Base-by-base conservation (phyloP, 2,888 invertebrate genomes). In the Tenthredo distinguenda region DNA sequence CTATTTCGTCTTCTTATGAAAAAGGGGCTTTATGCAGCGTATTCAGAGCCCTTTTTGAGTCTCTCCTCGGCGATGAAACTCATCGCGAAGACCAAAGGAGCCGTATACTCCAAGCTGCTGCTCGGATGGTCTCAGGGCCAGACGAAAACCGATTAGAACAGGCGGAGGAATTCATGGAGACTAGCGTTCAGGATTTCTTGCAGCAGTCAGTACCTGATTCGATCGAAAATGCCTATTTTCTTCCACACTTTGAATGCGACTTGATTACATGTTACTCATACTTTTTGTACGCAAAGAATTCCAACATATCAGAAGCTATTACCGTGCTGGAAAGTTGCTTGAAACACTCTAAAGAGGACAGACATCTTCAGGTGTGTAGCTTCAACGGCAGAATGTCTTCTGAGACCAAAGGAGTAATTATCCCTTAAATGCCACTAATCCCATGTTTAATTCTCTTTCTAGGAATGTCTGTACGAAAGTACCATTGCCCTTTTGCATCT, bases 251-350 rank as follows among this genome's bases (percentile, higher is more conserved):
- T 72, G 88, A 93, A 34, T 94, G 94, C 18, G 95, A 95, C 87
- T 94, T 94, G 92, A 92, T 95, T 12, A 93, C 94, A 74, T 95
- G 95, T 87, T 93, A 95, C 86, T 94, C 94, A 15, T 95, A 95
- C 94, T 93, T 95, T 86, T 87, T 95, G 12, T 95, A 94, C 86
- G 90, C 94, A 21, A 93, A 86, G 85, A 86, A 90, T 58, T 87
- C 82, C 0, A 85, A 89, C 62, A 85, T 90, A 21, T 40, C 79
- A 4, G 89, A 89, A 85, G 88, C 91, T 86, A 82, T 90, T 10
- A 81, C 85, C 0, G 84, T 92, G 40, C 90, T 91, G 85, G 88
- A 89, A 72, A 88, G 47, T 9, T 93, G 92, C 84, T 86, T 92
- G 74, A 82, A 90, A 76, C 91, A 91, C 87, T 89, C 90, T 3